Evolutionary conservation across 2,797 vertebrate genomes (phyloP).

Genomic region (Typhlichthys subterraneus): DNA sequence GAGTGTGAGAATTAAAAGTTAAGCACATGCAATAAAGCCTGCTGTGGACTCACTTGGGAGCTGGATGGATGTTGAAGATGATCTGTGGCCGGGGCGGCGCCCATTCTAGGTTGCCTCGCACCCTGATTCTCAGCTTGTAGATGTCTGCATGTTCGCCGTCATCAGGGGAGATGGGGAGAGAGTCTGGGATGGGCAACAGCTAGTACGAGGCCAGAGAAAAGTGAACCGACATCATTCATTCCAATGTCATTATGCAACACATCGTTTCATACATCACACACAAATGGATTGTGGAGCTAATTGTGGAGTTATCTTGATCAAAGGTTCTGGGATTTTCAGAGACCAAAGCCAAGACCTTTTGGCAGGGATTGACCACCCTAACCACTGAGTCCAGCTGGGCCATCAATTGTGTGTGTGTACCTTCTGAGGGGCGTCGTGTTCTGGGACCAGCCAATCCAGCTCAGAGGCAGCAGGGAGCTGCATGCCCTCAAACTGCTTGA

Average conservation of each 20-base stretch:
- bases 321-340: no score
- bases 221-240: background rate
- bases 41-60: conserved; percentile 84
- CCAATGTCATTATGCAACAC: background rate
- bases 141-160: conserved; percentile 96
- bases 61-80: conserved; percentile 94
- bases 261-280: no score
- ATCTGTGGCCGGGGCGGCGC: conserved; percentile 95
- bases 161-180: conserved; percentile 94
- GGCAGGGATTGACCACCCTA: no score
- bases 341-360: no score
- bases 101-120: conserved; percentile 96
- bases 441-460: conserved; percentile 95
- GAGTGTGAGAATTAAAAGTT: no score
- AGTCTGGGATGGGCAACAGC: conserved; percentile 96
- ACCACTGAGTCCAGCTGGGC: no score
- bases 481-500: conserved; percentile 97
- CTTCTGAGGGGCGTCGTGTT: conserved; percentile 95
- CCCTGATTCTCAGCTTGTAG: conserved; percentile 94
- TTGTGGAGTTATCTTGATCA: no score
- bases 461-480: conserved; percentile 96
- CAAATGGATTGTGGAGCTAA: background rate
- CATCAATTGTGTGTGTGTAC: conserved; percentile 59
- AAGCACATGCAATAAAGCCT: background rate
- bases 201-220: conserved; percentile 42